Base-by-base conservation (phyloP, 2,113 vertebrate species). In the Crypturellus undulatus region DNA sequence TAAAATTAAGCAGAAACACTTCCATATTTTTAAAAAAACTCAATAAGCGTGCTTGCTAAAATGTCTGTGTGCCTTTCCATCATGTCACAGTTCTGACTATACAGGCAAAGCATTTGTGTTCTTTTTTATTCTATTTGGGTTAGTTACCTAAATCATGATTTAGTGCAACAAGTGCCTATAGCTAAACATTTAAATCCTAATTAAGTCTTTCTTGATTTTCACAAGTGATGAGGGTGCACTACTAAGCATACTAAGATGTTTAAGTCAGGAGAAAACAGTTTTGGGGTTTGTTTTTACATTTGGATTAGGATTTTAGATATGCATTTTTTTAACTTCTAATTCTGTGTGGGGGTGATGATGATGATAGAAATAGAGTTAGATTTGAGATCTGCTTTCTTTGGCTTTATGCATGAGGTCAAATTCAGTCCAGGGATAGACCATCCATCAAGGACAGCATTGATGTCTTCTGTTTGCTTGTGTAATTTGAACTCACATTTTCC, bases 401-500 rank as follows among this genome's bases (percentile, higher is more conserved):
- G 49, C 56, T 84, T 76, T 92, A 38, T 90, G 87, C 92, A 69
- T 93, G 95, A 96, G 91, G 84, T 94, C 69, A 84, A 68, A 86
- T 59, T 92, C 86, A 84, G 83, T 86, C 94, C 84, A 84, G 92
- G 92, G 62, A 76, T 78, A 94, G 32, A 60, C 51, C 68, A 67
- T 87, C 84, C 32, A 9, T 84, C 86, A 83, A 75, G 77, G 65
- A 18, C 5, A 81, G 65, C 73, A 52, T 87, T 92, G 72, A 68
- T 11, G 73, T 89, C 86, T 84, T 92, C 45, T 92, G 65, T 96
- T 96, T 94, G 89, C 79, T 62, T 84, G 79, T 86, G 80, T 94
- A 90, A 94, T 96, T 96, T 92, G 65, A 95, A 93, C 94, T 96
- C 81, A 87, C 52, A 56, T 90, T 94, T 91, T 79, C 69, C 58